Evolutionary conservation across 2,888 invertebrate genomes (phyloP), one percentile per base, ranked within the genome.

Genomic region (Sesamia inferens): DNA sequence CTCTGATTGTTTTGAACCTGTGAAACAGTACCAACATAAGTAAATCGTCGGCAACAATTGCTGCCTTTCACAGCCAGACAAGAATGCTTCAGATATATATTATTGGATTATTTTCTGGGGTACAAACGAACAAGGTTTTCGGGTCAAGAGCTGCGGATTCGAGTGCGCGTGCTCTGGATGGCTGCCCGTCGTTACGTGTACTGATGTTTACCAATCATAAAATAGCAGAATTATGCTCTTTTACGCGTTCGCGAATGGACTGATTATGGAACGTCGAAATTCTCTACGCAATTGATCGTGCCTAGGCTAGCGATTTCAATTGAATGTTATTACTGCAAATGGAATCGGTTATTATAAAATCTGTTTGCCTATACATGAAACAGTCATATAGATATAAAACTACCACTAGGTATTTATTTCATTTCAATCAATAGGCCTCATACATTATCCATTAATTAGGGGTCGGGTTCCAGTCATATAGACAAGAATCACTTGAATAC

Each of bases 111-210:
- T 90, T 90, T 87, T 86, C 83, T 85, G 84, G 82, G 82, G 83
- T 81, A 83, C 87, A 88, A 88, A 88, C 84, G 85, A 89, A 89
- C 87, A 92, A 89, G 90, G 90, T 92, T 92, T 92, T 84, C 86
- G 87, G 93, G 92, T 93, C 93, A 92, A 93, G 92, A 89, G 89
- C 86, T 68, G 74, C 78, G 79, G 80, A 80, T 84, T 84, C 85
- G 78, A 85, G 82, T 85, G 81, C 84, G 81, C 78, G 76, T 85
- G 87, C 73, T 81, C 77, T 76, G 70, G 80, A 71, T 78, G 71
- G 78, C 62, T 82, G 64, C 72, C 61, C 65, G 58, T 71, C 81
- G 72, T 78, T 76, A 81, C 64, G 59, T 63, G 54, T 79, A 71
- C 76, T 42, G 66, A 70, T 83, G 79, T 85, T 88, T 81, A 81